Evolutionary conservation across 1,140 invertebrate species (phyloP), one percentile per base, ranked within the genome.

Genomic region (Tetragnatha versicolor): DNA sequence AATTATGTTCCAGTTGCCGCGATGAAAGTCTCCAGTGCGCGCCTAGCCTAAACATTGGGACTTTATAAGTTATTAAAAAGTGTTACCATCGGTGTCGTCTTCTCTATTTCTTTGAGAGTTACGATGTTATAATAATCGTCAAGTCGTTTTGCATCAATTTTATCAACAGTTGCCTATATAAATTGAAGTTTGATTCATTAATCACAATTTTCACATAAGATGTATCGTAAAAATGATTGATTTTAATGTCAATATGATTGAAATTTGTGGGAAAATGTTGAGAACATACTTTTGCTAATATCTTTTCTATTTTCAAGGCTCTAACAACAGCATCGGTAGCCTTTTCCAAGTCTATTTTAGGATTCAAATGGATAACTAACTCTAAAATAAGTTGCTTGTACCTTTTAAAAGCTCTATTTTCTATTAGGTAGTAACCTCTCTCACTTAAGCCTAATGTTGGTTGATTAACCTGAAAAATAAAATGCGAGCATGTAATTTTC

Each of bases 31-130:
- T 47, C n/a, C n/a, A n/a, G n/a, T n/a, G n/a, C 12, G 42, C 20
- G 20, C 20, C 20, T 47, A 47, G 42, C 20, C 12, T 47, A 47
- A 47, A 12, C 20, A 20, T 47, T 47, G 20, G 1, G 12, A 47
- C 20, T 2, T 17, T 20, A 47, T 47, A 17, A 47, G 42, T 3
- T 17, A 17, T 47, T 47, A 47, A 20, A 17, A 47, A 17, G 3
- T 20, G 3, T 58, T 73, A 77, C 73, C 22, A 53, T 49, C 29
- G 73, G 60, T n/a, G 61, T n/a, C 17, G 66, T 65, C 9, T 33
- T 22, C 12, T 39, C 33, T 10, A 77, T 10, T 39, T 77, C 33
- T 9, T 65, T 14, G 3, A 77, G 22, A 1, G 9, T 77, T 17
- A 53, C 39, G 14, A 65, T 51, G 20, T 77, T 49, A 25, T 65